These are phyloP conservation scores for Patella vulgata DNA, from an alignment of 1,140 invertebrate genomes.

Conservation along the genomic window DNA sequence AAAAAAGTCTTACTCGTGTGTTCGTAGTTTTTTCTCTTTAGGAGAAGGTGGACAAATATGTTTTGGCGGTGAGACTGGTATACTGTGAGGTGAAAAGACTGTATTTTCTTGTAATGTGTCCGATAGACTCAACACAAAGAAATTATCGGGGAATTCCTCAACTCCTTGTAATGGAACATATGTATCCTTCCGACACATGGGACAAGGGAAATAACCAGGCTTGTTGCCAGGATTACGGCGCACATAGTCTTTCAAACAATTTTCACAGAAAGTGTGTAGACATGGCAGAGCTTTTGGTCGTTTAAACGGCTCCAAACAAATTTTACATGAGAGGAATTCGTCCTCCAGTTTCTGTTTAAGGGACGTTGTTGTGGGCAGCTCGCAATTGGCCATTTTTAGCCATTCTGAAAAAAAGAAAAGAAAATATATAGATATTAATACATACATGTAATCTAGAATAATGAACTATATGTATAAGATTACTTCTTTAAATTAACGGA, in stretches of 20 bases:
- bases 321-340: slow-evolving; percentile 64
- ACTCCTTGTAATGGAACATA: slow-evolving; percentile 54
- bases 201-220: slow-evolving; percentile 60
- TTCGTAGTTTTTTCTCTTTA: slow-evolving; percentile 47
- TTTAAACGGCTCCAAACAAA: slow-evolving; percentile 60
- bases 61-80: slow-evolving; percentile 44
- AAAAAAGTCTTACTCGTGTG: slow-evolving; percentile 49
- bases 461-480: no score
- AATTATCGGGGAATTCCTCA: slow-evolving; percentile 60
- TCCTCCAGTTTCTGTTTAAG: slow-evolving; percentile 62
- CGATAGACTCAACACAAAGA: slow-evolving; percentile 54
- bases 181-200: slow-evolving; percentile 62
- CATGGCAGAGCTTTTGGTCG: slow-evolving; percentile 86
- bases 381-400: slow-evolving; percentile 60
- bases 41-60: slow-evolving; percentile 54
- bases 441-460: background rate
- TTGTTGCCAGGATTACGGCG: slow-evolving; percentile 50
- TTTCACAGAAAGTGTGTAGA: slow-evolving; percentile 92
- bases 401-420: slow-evolving; percentile 54
- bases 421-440: slow-evolving; percentile 13
- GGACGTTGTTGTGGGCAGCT: slow-evolving; percentile 25
- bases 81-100: slow-evolving; percentile 6
- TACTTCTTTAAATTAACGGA: no score
- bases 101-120: slow-evolving; percentile 55
- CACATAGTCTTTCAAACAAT: slow-evolving; percentile 73